A percentile compares a stretch with the other conserved stretches of the same genome.
Evolutionary conservation across 2,888 invertebrate genomes (phyloP).

Genomic region (Xanthorhoe designata): DNA sequence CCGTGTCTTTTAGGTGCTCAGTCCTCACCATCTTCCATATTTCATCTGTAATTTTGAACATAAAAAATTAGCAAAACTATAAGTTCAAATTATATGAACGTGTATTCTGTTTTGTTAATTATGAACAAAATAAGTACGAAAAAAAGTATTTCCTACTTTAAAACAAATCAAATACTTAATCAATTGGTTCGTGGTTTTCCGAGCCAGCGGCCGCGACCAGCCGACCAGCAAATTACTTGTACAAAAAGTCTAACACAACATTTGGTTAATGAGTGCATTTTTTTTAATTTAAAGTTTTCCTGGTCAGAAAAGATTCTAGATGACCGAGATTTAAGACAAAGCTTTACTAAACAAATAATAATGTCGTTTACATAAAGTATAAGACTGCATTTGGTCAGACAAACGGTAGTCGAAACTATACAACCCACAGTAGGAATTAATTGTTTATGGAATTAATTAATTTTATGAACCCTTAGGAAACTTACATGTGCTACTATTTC

Average conservation of each 20-base stretch:
- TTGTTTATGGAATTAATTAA: too few relatives aligned
- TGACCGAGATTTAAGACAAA: too few relatives aligned
- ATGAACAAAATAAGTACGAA: background rate
- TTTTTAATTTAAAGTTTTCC: background rate
- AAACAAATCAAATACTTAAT: slow-evolving; percentile 36
- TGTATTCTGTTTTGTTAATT: too few relatives aligned
- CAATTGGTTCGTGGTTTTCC: slow-evolving; percentile 59
- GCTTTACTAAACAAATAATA: too few relatives aligned
- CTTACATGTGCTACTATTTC: slow-evolving; percentile 74
- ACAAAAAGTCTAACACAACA: slow-evolving; percentile 17
- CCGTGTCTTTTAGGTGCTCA: slow-evolving; percentile 69
- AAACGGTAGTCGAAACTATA: too few relatives aligned
- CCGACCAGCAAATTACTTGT: slow-evolving; percentile 64
- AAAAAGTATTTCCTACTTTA: slow-evolving; percentile 13
- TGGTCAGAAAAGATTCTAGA: background rate
- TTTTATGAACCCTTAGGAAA: too few relatives aligned
- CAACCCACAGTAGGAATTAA: too few relatives aligned
- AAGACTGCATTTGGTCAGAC: too few relatives aligned
- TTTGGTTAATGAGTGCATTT: background rate
- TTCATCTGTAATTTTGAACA: slow-evolving; percentile 62
- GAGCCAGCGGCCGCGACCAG: slow-evolving; percentile 53
- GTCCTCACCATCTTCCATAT: slow-evolving; percentile 75
- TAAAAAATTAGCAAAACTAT: too few relatives aligned
- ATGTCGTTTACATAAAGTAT: too few relatives aligned
- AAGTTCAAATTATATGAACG: too few relatives aligned